Evolutionary conservation across 92 coral and sea anemone species (phyloP), one percentile per base, ranked within the genome.

Genomic region (Anthopleura xanthogrammica): DNA sequence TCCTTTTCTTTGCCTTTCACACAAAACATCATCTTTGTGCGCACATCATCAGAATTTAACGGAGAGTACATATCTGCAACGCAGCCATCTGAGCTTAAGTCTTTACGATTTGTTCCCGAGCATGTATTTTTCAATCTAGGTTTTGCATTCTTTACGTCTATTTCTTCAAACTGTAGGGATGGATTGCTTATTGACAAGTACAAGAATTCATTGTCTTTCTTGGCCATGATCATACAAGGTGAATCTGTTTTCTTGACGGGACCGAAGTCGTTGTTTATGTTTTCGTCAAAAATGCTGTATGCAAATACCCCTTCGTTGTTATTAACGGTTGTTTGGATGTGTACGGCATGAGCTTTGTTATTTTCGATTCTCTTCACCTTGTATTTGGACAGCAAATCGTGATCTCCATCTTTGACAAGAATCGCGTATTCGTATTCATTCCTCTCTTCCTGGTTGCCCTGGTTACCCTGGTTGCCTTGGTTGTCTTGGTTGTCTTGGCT

Each of bases 171-270:
- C 72, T 20, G 10, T 22, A 65, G 72, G 20, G 72, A 65, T 8
- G 88, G 88, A 71, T 77, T 85, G 78, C 82, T 85, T 4, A 85
- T 46, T 13, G 88, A 75, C 4, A 85, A 23, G 71, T 85, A 41
- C 19, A 85, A 76, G 24, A 12, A 12, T 16, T 64, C 48, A 4
- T 46, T 48, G 19, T 40, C 50, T 46, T 64, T 12, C 74, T 85
- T 82, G 17, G 88, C 72, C 88, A 85, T 85, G 76, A 78, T 56
- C 50, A 79, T 79, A 24, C 88, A 85, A 16, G 88, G 55, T 0
- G 54, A 58, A 11, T 52, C 41, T 11, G 72, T 81, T 20, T 56
- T 48, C 48, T 20, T 23, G 23, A 85, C 83, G 23, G 87, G 83
- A 42, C 87, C 87, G 50, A 41, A 42, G 56, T 24, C 29, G 16